Conservation (phyloP, 2,888 invertebrate species). For the Empis livida region DNA sequence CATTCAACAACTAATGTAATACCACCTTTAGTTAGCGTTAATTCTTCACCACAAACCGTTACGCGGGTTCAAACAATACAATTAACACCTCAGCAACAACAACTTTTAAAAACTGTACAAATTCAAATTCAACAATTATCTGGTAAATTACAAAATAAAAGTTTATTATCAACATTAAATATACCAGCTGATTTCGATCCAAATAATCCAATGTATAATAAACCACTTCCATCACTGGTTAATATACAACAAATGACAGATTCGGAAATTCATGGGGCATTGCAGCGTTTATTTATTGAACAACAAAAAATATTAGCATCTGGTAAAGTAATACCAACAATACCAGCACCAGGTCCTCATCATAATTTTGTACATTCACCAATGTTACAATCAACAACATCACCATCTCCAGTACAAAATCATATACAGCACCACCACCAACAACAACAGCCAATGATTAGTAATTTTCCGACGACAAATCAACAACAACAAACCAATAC, state of each 20-base stretch:
- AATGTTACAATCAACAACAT: conserved; percentile 1
- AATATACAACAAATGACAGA: conserved; percentile 36
- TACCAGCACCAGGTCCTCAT: conserved; percentile 28
- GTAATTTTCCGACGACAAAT: not conserved
- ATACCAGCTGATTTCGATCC: conserved; percentile 32
- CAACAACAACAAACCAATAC: not conserved
- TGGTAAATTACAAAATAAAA: conserved; percentile 38
- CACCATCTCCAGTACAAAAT: conserved; percentile 2
- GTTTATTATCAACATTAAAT: conserved; percentile 26
- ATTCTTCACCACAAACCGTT: conserved; percentile 20
- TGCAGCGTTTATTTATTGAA: conserved; percentile 50
- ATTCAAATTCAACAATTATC: conserved; percentile 54
- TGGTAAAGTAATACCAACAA: conserved; percentile 52
- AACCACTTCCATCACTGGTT: conserved; percentile 28
- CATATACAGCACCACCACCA: conserved; percentile 12
- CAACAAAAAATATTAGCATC: conserved; percentile 58
- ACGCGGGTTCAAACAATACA: conserved; percentile 61
- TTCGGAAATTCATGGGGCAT: conserved; percentile 40
- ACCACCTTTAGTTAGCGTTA: conserved; percentile 19
- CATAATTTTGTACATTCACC: not conserved
- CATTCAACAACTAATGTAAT: conserved; percentile 14
- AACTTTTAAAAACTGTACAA: conserved; percentile 49
- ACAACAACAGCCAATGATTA: not conserved
- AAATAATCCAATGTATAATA: conserved; percentile 29
- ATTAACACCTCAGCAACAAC: conserved; percentile 59